Evolutionary conservation across 2,888 invertebrate genomes (phyloP).

Genomic region (Ceriagrion tenellum): DNA sequence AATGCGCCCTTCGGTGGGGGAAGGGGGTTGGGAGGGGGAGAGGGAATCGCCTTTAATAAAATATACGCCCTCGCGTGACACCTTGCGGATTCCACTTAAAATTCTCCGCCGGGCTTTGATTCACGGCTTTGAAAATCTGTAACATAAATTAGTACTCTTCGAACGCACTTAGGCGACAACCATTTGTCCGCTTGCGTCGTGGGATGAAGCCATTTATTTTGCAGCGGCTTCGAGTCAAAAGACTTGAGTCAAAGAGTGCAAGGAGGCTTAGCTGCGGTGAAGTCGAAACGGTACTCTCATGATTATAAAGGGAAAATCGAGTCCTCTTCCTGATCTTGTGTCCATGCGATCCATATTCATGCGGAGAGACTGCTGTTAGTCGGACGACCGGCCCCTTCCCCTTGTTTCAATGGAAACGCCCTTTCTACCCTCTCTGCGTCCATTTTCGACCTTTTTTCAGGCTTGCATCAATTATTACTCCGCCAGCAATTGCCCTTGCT

Average conservation of each 20-base stretch:
- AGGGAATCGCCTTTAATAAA: not conserved
- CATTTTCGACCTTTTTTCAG: not conserved
- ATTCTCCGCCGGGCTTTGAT: not conserved
- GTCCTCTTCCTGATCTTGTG: not conserved
- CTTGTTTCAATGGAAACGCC: too few species aligned
- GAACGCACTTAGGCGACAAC: not conserved
- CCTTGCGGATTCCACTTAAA: conserved; percentile 25
- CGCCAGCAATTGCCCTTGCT: not conserved
- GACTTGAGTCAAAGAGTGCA: not conserved
- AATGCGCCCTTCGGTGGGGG: not conserved
- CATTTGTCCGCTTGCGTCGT: not conserved
- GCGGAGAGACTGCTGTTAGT: not conserved
- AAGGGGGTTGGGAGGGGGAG: too few species aligned
- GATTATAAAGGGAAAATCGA: not conserved
- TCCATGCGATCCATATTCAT: not conserved
- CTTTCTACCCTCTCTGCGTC: not conserved
- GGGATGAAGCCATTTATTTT: not conserved
- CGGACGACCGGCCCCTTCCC: not conserved
- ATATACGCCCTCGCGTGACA: not conserved
- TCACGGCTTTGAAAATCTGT: not conserved
- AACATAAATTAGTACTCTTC: not conserved
- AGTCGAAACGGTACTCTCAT: too few species aligned
- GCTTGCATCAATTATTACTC: not conserved
- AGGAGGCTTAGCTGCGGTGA: too few species aligned
- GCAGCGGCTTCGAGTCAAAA: not conserved